A percentile compares a stretch with the other conserved stretches of the same genome.
These are phyloP conservation scores for Hylia prasina DNA, from an alignment of 2,113 vertebrate genomes.

Conservation along the genomic window DNA sequence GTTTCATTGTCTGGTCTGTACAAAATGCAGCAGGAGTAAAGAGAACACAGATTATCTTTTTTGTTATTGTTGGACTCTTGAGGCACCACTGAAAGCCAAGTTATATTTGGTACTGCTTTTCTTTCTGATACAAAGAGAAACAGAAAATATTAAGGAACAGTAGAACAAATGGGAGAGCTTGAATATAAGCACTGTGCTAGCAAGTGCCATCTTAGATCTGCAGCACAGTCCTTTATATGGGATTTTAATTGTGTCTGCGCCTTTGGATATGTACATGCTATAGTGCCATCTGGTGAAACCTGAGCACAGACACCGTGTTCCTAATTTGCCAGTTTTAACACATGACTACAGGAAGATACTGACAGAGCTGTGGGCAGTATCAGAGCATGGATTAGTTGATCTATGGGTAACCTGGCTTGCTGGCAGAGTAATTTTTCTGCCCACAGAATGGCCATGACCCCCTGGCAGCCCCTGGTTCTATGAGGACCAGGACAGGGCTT, in stretches of 20 bases:
- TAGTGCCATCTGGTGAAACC: slow-evolving; percentile 47
- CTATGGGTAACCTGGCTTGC: not conserved
- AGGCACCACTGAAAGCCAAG: not conserved
- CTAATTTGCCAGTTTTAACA: not conserved
- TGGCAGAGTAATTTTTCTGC: not conserved
- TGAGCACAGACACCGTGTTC: not conserved
- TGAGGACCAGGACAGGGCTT: not conserved
- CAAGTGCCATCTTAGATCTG: not conserved
- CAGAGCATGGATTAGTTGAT: not conserved
- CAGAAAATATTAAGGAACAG: not conserved
- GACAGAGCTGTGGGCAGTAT: not conserved
- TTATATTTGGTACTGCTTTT: not conserved
- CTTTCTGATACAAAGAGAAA: not conserved
- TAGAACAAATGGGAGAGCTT: not conserved
- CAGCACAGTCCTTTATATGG: not conserved
- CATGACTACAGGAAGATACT: not conserved
- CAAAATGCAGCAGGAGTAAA: not conserved
- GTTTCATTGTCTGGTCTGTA: not conserved
- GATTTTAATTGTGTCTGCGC: not conserved
- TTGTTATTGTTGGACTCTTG: not conserved
- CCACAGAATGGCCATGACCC: fast-evolving
- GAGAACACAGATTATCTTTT: not conserved
- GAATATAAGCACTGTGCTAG: not conserved
- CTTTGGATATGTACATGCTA: not conserved
- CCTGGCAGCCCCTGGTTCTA: not conserved